Conservation (phyloP, 2,888 invertebrate species). For the Epistrophe eligans region DNA sequence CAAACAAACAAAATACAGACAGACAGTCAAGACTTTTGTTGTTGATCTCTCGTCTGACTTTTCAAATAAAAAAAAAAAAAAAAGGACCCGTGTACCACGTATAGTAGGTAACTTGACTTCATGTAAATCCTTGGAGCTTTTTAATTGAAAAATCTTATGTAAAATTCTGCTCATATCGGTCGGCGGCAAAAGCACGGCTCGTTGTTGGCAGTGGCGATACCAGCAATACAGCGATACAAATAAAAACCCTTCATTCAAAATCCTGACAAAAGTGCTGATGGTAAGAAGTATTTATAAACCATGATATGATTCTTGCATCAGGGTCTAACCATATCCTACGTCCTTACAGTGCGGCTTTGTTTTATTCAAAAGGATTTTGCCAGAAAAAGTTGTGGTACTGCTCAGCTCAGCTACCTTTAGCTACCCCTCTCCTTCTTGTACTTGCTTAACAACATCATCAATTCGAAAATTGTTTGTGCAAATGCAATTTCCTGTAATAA, state of each 20-base stretch:
- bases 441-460: conserved; percentile 64
- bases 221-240: conserved; percentile 35
- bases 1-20: conserved; percentile 22
- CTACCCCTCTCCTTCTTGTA: not conserved
- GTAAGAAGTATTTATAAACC: not conserved
- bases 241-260: conserved; percentile 35
- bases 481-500: conserved; percentile 76
- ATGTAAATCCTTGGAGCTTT: conserved; percentile 39
- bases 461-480: conserved; percentile 75
- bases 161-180: conserved; percentile 52
- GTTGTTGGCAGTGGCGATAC: not conserved
- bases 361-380: conserved; percentile 49
- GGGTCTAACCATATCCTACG: conserved; percentile 9
- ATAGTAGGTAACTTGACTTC: not conserved
- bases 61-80: conserved; percentile 8
- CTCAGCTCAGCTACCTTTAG: too few relatives aligned
- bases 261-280: conserved; percentile 7
- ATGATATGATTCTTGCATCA: conserved; percentile 28
- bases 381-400: conserved; percentile 31
- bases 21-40: conserved; percentile 29
- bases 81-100: not conserved
- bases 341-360: conserved; percentile 52
- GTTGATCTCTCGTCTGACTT: conserved; percentile 24
- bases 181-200: not conserved
- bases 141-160: conserved; percentile 56